Percentiles rank a stretch among this genome's conserved stretches.
Evolutionary conservation across 2,888 invertebrate genomes (phyloP).

Genomic region (Mythimna ferrago): DNA sequence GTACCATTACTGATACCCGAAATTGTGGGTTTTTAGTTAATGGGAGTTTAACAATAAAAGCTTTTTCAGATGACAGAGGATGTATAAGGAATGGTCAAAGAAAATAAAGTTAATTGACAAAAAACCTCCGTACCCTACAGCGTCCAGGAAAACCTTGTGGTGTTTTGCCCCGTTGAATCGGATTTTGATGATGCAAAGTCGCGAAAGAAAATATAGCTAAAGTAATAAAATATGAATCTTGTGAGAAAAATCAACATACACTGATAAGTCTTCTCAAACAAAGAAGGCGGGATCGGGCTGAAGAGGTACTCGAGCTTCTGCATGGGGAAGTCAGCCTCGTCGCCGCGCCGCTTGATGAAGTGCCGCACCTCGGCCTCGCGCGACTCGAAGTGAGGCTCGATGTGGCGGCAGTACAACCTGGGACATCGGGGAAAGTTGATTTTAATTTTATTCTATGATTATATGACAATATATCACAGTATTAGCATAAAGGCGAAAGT

Average conservation of each 20-base stretch:
- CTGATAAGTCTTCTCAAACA: slow-evolving; percentile 83
- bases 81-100: neutral
- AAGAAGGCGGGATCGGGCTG: slow-evolving; percentile 77
- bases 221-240: neutral
- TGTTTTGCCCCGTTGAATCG: no score
- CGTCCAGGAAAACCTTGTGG: neutral
- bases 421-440: neutral
- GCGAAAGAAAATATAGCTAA: neutral
- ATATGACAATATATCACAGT: neutral
- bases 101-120: neutral
- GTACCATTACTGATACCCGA: neutral
- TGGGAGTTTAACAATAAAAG: no score
- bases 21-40: neutral
- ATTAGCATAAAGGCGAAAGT: neutral
- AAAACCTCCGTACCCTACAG: no score
- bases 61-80: no score
- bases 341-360: slow-evolving; percentile 81
- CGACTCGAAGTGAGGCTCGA: slow-evolving; percentile 81
- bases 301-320: slow-evolving; percentile 79
- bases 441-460: neutral
- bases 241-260: slow-evolving; percentile 71
- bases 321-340: slow-evolving; percentile 81
- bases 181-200: neutral
- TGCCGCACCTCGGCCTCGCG: slow-evolving; percentile 81
- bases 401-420: slow-evolving; percentile 86